phyloP scores from a whole-genome alignment of 2,797 vertebrate species.

The Aphelocoma californica region DNA sequence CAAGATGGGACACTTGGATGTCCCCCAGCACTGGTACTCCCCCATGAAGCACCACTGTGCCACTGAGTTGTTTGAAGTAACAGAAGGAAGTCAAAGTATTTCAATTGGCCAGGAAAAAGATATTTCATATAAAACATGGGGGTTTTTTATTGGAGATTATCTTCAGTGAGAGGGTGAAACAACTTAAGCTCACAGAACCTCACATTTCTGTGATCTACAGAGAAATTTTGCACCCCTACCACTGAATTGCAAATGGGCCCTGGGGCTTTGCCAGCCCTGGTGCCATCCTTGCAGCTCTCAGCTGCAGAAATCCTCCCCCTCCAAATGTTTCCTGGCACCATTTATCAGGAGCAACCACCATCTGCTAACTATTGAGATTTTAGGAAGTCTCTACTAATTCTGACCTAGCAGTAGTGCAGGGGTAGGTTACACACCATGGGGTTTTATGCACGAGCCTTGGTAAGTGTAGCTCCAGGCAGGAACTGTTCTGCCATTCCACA shows the following conservation, averaged over 20 bases:
- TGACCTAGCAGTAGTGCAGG: background rate
- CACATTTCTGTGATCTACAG: background rate
- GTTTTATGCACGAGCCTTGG: fast-evolving
- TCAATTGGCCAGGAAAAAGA: background rate
- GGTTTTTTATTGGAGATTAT: background rate
- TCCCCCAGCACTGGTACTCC: background rate
- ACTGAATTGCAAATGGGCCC: background rate
- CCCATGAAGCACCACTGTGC: fast-evolving
- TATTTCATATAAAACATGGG: background rate
- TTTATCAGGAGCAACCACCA: background rate
- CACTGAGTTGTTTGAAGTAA: background rate
- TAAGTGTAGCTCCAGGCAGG: background rate
- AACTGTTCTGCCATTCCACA: background rate
- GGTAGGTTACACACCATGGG: background rate
- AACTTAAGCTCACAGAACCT: background rate
- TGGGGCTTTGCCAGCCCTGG: background rate
- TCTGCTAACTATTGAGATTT: background rate
- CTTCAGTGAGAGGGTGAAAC: background rate
- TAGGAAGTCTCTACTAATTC: background rate
- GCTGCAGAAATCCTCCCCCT: background rate
- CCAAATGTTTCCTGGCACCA: background rate
- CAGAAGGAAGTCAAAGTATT: background rate
- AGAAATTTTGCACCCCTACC: background rate
- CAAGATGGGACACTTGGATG: background rate
- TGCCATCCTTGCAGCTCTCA: background rate